Conservation (phyloP, 2,797 vertebrate species). For the Pitangus sulphuratus region DNA sequence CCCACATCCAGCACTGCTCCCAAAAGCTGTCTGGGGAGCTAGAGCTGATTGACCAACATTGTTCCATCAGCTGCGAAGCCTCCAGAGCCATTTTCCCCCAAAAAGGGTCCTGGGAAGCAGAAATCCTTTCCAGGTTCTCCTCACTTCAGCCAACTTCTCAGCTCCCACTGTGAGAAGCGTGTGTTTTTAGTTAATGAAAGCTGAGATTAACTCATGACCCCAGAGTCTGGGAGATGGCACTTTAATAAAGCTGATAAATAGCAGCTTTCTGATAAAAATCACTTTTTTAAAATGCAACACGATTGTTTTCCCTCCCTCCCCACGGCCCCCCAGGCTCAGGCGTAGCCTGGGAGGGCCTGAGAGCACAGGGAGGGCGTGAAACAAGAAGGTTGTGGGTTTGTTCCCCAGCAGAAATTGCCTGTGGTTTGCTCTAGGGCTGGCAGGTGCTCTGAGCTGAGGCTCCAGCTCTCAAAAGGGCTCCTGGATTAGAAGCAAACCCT, state of each 20-base stretch:
- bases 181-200: neutral
- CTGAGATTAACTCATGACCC: conserved; percentile 15
- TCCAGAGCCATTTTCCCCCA: neutral
- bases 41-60: neutral
- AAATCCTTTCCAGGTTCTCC: neutral
- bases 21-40: neutral
- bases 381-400: neutral
- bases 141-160: neutral
- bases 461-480: neutral
- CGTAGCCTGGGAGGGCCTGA: neutral
- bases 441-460: neutral
- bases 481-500: neutral
- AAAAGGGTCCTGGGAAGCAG: neutral
- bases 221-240: neutral
- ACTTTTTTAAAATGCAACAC: neutral
- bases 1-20: rapidly evolving
- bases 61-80: neutral
- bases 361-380: neutral
- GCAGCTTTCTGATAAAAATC: conserved; percentile 41
- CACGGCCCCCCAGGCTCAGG: neutral
- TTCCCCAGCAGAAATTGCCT: neutral
- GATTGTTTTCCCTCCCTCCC: neutral
- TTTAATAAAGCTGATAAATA: conserved; percentile 42
- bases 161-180: neutral
- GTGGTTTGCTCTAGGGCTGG: conserved; percentile 34